Evolutionary conservation across 2,113 vertebrate genomes (phyloP), one percentile per base, ranked within the genome.

Genomic region (Coptodon rendalli): DNA sequence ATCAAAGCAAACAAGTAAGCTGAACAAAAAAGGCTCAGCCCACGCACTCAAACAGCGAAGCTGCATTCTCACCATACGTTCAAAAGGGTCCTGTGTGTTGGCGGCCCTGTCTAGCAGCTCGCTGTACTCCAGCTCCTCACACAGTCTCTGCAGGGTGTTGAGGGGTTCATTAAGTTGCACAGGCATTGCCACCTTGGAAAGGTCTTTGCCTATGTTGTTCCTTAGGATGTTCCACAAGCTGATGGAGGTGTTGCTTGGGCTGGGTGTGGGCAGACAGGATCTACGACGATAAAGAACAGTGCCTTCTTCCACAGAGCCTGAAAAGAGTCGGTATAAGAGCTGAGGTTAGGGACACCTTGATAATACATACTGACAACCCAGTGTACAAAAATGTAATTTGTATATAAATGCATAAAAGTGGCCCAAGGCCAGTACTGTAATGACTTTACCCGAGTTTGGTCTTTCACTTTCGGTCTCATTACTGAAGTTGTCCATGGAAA

Each of bases 121-220:
- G 4, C 98, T 98, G 97, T 99, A 99, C 90, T 99, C 99, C 91
- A 99, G 97, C 96, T 99, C 99, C 95, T 99, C 99, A 0, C 98
- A 99, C 63, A 99, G 97, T 34, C 97, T 96, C 96, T 99, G 99
- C 91, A 99, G 97, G 1, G 98, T 98, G 96, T 98, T 99, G 50
- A 99, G 95, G 0, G 99, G 99, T 90, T 99, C 99, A 1, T 99
- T 99, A 10, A 99, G 94, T 83, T 98, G 97, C 57, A 99, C 99
- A 0, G 99, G 99, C 98, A 99, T 99, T 45, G 98, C 97, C 94
- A 99, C 99, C 84, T 99, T 99, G 83, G 98, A 99, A 66, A 99
- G 96, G 89, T 99, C 99, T 94, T 99, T 99, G 27, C 99, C 99
- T 1, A 99, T 99, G 94, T 99, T 99, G 71, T 99, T 99, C 78